Evolutionary conservation across 2,888 invertebrate species (phyloP).

Genomic region (Amphipyra berbera): DNA sequence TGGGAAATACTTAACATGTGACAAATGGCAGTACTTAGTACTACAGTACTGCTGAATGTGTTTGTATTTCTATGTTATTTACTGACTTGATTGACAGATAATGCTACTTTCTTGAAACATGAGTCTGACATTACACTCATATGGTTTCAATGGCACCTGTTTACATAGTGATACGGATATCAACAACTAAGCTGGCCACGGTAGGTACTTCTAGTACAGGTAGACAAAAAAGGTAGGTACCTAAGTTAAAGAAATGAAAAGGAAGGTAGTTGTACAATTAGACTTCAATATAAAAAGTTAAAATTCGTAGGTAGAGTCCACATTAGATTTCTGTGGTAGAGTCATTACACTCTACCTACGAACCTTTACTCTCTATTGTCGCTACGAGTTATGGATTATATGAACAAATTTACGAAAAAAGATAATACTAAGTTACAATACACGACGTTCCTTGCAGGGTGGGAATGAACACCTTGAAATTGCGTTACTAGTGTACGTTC

Average conservation of each 20-base stretch:
- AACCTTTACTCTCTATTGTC: too few relatives aligned
- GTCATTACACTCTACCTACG: too few relatives aligned
- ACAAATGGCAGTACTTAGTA: conserved; percentile 33
- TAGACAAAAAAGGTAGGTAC: too few relatives aligned
- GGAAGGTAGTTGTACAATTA: neutral
- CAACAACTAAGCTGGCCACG: too few relatives aligned
- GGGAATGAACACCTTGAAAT: neutral
- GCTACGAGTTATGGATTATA: too few relatives aligned
- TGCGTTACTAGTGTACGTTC: too few relatives aligned
- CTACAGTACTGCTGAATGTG: conserved; percentile 23
- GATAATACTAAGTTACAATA: neutral
- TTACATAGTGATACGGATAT: neutral
- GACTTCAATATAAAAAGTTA: too few relatives aligned
- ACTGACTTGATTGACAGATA: conserved; percentile 27
- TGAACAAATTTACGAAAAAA: neutral
- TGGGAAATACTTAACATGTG: conserved; percentile 36
- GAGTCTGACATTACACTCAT: neutral
- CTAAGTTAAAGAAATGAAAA: neutral
- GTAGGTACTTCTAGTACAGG: too few relatives aligned
- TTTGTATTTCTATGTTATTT: conserved; percentile 35
- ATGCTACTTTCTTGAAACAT: conserved; percentile 24
- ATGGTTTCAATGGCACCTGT: neutral
- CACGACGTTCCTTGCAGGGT: neutral
- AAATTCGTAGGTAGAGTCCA: neutral
- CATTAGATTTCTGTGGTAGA: too few relatives aligned